Base-by-base conservation (phyloP, 1,140 invertebrate genomes). In the Bombyx mandarina region DNA sequence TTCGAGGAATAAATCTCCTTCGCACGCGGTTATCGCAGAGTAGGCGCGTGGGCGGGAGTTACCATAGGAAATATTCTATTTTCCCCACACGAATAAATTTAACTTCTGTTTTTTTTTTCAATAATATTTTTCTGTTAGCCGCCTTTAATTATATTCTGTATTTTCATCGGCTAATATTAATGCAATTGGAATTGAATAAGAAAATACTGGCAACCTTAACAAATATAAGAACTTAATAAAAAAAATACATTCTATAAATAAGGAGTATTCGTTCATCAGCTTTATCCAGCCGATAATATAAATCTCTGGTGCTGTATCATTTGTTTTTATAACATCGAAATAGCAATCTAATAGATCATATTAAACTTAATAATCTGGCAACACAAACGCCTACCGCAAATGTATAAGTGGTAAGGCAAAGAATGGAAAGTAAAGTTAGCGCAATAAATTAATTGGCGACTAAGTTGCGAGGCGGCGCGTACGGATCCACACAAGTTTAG, bases 401-500 rank as follows among this genome's bases (percentile, higher is more conserved):
- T 60, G 65, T 75, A 71, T 80, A 77, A 77, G 71, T 73, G 73
- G 62, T 70, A 73, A 71, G 63, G 73, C 73, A 79, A 80, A 79
- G 79, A 77, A 79, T 75, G 70, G 71, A 83, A 82, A 79, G 73
- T 73, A 79, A 83, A 82, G 76, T 82, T 82, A 54, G 67, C 63
- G 74, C 73, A 74, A 79, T 85, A 86, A 82, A 86, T 86, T 83
- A 83, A 82, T 85, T 79, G 78, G 65, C 69, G 72, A 74, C 73
- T 77, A 82, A 83, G 77, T 82, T 77, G 72, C 53, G 68, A 69
- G 60, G 67, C 66, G 49, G 57, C 61, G 73, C 72, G 69, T 68
- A 67, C 66, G 69, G 71, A 82, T 82, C 71, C 73, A 64, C 60
- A 67, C 69, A 82, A 85, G 77, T 83, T 83, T 77, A 71, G 78